These are phyloP conservation scores for Channallabes apus DNA, from an alignment of 2,797 vertebrate species.

Conservation along the genomic window DNA sequence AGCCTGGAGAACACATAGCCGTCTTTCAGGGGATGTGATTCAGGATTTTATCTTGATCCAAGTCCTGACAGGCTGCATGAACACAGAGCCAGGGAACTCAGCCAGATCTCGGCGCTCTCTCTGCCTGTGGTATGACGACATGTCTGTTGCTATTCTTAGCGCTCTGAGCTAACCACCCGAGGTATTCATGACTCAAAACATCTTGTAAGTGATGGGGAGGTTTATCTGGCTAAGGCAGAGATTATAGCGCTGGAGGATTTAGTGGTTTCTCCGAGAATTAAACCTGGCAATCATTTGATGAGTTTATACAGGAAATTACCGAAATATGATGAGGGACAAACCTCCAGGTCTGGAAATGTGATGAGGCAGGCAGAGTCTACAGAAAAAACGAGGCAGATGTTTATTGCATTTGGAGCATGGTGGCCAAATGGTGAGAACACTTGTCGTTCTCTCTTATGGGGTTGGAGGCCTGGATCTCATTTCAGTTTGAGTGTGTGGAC, in stretches of 20 bases:
- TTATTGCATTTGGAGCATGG: background rate
- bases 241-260: conserved; percentile 3
- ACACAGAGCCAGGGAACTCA: conserved; percentile 11
- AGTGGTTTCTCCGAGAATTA: background rate
- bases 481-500: no score
- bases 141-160: conserved; percentile 29
- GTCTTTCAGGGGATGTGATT: conserved; percentile 46
- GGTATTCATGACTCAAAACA: conserved; percentile 28
- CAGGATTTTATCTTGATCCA: conserved; percentile 36
- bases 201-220: conserved; percentile 10
- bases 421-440: no score
- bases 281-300: background rate
- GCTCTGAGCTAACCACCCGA: conserved; percentile 37
- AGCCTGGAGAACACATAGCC: conserved; percentile 21
- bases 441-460: no score
- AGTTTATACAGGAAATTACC: background rate
- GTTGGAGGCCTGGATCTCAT: no score
- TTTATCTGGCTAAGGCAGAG: background rate
- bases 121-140: conserved; percentile 24
- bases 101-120: conserved; percentile 24
- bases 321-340: background rate
- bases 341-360: background rate
- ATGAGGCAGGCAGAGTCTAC: background rate
- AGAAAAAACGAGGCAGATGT: background rate
- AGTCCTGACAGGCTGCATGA: conserved; percentile 26